Evolutionary conservation across 2,797 vertebrate species (phyloP).

Genomic region (Sitta carolinensis): DNA sequence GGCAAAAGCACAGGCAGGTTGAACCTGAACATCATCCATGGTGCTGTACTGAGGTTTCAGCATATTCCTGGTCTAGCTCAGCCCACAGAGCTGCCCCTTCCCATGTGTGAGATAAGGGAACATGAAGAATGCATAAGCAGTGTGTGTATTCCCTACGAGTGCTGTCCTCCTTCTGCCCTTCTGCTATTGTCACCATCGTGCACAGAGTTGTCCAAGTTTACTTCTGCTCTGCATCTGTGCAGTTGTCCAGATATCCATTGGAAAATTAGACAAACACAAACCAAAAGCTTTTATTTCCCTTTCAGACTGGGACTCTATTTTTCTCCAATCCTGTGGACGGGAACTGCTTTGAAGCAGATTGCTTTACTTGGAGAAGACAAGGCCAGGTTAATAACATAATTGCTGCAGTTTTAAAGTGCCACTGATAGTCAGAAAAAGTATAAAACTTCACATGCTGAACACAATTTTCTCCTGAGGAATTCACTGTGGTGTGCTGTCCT

Average conservation of each 20-base stretch:
- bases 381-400: not conserved
- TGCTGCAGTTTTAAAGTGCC: not conserved
- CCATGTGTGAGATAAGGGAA: not conserved
- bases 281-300: not conserved
- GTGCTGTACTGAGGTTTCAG: not conserved
- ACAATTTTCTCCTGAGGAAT: not conserved
- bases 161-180: not conserved
- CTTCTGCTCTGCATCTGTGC: not conserved
- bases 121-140: not conserved
- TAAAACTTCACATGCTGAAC: not conserved
- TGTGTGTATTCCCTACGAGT: not conserved
- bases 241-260: not conserved
- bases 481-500: not conserved
- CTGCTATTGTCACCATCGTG: fast-evolving
- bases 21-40: not conserved
- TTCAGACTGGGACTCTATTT: not conserved
- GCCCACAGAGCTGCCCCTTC: not conserved
- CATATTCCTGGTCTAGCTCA: not conserved
- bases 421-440: not conserved
- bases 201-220: not conserved
- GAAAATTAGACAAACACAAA: not conserved
- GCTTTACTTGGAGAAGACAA: not conserved
- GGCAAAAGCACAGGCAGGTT: not conserved
- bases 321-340: not conserved
- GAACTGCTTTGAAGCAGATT: not conserved